Evolutionary conservation across 2,888 invertebrate species (phyloP), one percentile per base, ranked within the genome.

Genomic region (Odontothrips loti): DNA sequence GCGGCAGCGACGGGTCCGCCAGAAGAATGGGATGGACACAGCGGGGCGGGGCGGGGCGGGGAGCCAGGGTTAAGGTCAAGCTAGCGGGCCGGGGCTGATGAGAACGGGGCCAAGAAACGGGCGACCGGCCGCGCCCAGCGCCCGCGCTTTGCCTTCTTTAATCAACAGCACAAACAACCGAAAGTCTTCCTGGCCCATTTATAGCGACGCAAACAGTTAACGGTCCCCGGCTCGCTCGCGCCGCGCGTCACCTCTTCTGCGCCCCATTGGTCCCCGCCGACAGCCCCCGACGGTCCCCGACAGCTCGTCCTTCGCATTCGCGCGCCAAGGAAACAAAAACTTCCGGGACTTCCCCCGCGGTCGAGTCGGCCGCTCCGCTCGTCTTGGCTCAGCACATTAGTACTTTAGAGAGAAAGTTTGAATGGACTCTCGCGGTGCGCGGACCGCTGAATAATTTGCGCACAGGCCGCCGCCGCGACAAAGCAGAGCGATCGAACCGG

Each of bases 121-220:
- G 51, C 3, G 9, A 15, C 20, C 58, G 58, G 58, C 6, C 58
- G 58, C 58, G 58, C 15, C 10, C 58, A 17, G 15, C 34, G 58
- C 58, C 20, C 58, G 58, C 58, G 58, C 20, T n/a, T 20, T 23
- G 11, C 68, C 23, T 68, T 68, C 68, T 23, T 75, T 75, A 75
- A 75, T 75, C 68, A 75, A 27, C 68, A 27, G 23, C 68, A 75
- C 68, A 75, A 75, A 68, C 68, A 68, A n/a, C n/a, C n/a, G n/a
- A n/a, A n/a, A 43, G 34, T 43, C 34, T 43, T 43, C 34, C 34
- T 43, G 17, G 17, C 11, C 51, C 34, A 43, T 43, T 43, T 43
- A 51, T 20, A 17, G 51, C 51, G 15, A 20, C 51, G 15, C 51
- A 43, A 43, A 43, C 2, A 43, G 34, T 43, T 43, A 8, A 12